Percentiles rank a stretch among this genome's conserved stretches.
Evolutionary conservation across 1,140 invertebrate genomes (phyloP).

Genomic region (Pantala flavescens): DNA sequence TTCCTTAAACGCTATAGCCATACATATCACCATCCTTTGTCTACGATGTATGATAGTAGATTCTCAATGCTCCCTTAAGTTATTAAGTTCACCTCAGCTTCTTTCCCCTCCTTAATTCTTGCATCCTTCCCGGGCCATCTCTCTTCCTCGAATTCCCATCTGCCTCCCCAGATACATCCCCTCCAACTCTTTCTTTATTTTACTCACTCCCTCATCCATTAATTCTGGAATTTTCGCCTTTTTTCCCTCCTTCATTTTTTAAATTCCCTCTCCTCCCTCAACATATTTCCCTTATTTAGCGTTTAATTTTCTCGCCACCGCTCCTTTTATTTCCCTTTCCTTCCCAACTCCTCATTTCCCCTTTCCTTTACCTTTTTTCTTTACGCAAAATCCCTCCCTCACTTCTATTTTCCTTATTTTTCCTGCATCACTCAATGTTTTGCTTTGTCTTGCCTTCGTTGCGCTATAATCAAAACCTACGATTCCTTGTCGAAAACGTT

Average conservation of each 20-base stretch:
- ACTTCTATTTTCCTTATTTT: neutral
- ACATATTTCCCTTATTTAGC: slow-evolving; percentile 7
- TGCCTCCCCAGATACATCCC: neutral
- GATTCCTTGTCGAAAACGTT: too few relatives aligned
- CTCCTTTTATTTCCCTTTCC: neutral
- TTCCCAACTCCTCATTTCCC: neutral
- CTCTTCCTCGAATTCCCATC: neutral
- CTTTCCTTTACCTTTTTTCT: neutral
- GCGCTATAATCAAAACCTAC: too few relatives aligned
- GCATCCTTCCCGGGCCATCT: neutral
- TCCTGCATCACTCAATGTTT: neutral
- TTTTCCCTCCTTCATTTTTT: neutral
- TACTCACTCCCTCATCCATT: neutral
- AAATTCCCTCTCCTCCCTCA: neutral
- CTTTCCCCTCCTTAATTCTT: neutral
- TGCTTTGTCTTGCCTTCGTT: neutral
- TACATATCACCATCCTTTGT: too few relatives aligned
- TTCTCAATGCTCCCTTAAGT: too few relatives aligned
- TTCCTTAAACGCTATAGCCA: too few relatives aligned
- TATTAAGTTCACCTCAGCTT: too few relatives aligned
- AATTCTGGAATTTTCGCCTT: neutral
- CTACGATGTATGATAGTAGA: too few relatives aligned
- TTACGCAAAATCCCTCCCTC: neutral
- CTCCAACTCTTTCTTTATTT: neutral
- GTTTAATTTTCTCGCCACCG: slow-evolving; percentile 8